phyloP scores from a whole-genome alignment of 2,113 vertebrate species.

The Monopterus albus region DNA sequence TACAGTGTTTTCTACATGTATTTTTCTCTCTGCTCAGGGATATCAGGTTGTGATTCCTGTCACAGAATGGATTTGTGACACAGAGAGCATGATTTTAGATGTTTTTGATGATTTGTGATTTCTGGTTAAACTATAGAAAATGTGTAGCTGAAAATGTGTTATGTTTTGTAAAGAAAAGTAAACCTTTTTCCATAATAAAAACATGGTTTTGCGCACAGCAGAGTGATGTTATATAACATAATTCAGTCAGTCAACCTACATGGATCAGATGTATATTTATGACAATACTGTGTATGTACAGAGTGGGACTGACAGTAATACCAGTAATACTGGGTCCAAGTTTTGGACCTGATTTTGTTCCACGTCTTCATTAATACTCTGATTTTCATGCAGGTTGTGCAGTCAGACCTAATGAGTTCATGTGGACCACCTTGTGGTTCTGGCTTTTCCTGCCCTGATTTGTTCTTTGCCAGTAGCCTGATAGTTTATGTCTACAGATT shows the following conservation, averaged over 20 bases:
- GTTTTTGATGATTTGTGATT: constrained; percentile 41
- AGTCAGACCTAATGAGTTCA: no score
- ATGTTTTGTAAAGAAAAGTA: constrained; percentile 69
- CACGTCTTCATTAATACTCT: no score
- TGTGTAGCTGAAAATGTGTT: constrained; percentile 53
- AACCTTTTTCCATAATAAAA: constrained; percentile 67
- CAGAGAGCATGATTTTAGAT: constrained; percentile 59
- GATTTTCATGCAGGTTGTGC: no score
- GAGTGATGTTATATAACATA: background rate
- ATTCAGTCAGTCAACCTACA: background rate
- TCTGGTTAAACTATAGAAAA: constrained; percentile 64
- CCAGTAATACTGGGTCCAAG: no score
- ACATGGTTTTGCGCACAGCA: constrained; percentile 20
- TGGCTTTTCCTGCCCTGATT: no score
- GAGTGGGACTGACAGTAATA: background rate
- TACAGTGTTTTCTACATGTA: background rate
- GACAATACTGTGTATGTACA: background rate
- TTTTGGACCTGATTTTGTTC: no score
- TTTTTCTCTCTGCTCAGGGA: constrained; percentile 68
- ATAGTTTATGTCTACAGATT: no score
- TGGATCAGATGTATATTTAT: no score
- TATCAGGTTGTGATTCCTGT: constrained; percentile 58
- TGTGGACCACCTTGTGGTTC: no score
- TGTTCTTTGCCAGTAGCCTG: no score
- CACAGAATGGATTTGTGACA: constrained; percentile 54